Base-by-base conservation (phyloP, 2,888 invertebrate genomes). In the Platycheirus rosarum region DNA sequence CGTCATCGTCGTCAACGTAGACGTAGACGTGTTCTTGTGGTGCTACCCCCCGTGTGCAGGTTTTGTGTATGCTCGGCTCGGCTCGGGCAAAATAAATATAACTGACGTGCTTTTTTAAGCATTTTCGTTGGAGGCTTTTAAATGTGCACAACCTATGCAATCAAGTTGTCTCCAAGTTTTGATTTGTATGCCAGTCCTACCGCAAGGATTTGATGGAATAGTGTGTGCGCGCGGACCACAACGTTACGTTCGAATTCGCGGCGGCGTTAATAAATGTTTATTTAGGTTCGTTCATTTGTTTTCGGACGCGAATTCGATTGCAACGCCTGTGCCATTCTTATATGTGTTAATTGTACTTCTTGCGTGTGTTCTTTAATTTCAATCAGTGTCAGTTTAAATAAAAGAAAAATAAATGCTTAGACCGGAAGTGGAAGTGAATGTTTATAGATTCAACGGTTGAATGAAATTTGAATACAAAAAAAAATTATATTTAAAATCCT, bases 81-180 rank as follows among this genome's bases (percentile, higher is more conserved):
- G 62, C 46, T 66, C 60, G 70, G 51, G 70, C 40, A 71, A 63
- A 73, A 71, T 73, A 82, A 82, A 77, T 77, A 82, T 76, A 60
- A 73, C 68, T 63, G 66, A 51, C 77, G 77, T 82, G 77, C 77
- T 76, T 82, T 82, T 82, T 77, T 49, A 73, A 73, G 77, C 73
- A 77, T 77, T 76, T 73, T 62, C 49, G 29, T 62, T 37, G 82
- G 71, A 73, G 79, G 84, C 75, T 80, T 84, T 85, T 82, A 82
- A 77, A 70, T 77, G 74, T 85, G 82, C 84, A 76, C 76, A 80
- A 85, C 77, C 85, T 85, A 84, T 77, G 86, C 85, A 86, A 86
- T 86, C 86, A 86, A 85, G 85, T 85, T 86, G 86, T 87, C 86
- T 85, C 86, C 85, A 85, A 85, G 85, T 84, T 85, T 86, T 86